Evolutionary conservation across 2,113 vertebrate genomes (phyloP).

Genomic region (Dermatemys mawii): DNA sequence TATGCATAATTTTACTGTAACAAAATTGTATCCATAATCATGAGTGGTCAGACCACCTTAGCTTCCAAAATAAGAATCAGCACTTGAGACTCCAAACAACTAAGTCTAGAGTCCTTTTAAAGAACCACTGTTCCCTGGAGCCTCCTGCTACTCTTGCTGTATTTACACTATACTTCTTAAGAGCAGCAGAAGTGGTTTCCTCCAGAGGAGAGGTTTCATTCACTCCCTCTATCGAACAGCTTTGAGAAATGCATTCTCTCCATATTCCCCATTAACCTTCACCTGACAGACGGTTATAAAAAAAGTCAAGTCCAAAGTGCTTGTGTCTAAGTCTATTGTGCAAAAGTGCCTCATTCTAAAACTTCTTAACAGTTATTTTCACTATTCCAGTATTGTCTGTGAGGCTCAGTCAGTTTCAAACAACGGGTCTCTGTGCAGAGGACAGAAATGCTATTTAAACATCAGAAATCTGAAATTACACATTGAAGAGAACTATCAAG

Average conservation of each 20-base stretch:
- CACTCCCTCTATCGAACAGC: conserved; percentile 21
- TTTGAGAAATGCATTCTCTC: conserved; percentile 28
- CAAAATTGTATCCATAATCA: neutral
- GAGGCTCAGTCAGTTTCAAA: neutral
- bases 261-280: conserved; percentile 33
- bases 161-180: neutral
- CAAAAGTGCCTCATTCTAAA: neutral
- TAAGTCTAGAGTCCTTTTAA: neutral
- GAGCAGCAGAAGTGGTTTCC: conserved; percentile 36
- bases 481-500: neutral
- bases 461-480: neutral
- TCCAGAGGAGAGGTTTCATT: conserved; percentile 6
- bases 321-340: neutral
- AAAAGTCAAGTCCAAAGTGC: neutral
- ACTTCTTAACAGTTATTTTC: neutral
- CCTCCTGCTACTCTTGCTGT: conserved; percentile 16
- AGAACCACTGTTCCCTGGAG: neutral
- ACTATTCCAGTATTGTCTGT: neutral
- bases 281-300: conserved; percentile 13
- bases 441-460: conserved; percentile 1
- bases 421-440: neutral
- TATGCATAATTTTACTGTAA: neutral
- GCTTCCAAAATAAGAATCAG: neutral
- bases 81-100: neutral
- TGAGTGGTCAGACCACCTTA: neutral